phyloP scores from a whole-genome alignment of 2,113 vertebrate species.

The Galeopterus variegatus region DNA sequence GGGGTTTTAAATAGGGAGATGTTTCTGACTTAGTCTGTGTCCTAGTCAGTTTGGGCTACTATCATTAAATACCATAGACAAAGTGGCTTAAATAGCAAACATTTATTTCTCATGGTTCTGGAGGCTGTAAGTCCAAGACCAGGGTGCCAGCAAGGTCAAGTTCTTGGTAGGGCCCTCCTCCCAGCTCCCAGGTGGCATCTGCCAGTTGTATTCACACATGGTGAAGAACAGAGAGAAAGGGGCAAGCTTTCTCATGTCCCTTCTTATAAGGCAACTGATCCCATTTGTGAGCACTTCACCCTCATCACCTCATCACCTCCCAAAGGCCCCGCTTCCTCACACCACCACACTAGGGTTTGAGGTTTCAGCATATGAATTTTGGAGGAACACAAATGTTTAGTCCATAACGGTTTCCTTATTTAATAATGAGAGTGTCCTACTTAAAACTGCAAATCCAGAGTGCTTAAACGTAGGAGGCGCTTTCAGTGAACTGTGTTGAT shows the following conservation, averaged over 20 bases:
- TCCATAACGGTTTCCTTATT: background rate
- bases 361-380: background rate
- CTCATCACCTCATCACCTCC: background rate
- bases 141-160: background rate
- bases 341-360: background rate
- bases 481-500: too few species aligned
- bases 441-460: background rate
- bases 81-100: too few species aligned
- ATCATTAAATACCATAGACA: background rate
- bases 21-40: background rate
- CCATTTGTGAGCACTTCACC: background rate
- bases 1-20: background rate
- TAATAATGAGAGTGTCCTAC: background rate
- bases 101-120: background rate
- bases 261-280: background rate
- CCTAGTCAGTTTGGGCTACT: too few species aligned
- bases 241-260: too few species aligned
- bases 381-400: too few species aligned
- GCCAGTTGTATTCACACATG: background rate
- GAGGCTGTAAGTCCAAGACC: background rate
- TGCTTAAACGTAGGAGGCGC: background rate
- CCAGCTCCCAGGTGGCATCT: background rate
- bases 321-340: too few species aligned
- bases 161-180: background rate
- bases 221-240: background rate